Evolutionary conservation across 2,888 invertebrate genomes (phyloP), one percentile per base, ranked within the genome.

Genomic region (Drosophila falleni): DNA sequence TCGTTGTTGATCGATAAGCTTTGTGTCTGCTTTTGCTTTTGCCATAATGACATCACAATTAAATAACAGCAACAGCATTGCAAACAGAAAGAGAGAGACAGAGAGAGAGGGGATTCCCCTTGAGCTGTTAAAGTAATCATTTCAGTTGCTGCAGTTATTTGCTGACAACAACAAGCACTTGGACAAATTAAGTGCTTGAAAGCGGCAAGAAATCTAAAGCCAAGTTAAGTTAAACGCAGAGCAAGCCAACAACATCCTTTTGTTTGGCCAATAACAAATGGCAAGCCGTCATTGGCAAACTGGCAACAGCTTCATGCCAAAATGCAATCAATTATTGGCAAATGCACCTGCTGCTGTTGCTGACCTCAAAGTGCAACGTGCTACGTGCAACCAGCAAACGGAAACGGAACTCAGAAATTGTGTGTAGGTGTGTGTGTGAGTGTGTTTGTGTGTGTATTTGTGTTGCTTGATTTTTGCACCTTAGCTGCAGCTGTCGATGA

Each of bases 251-350:
- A 44, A 61, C 44, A 66, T 37, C 19, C 67, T 51, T 58, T 60
- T 72, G 55, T 63, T 41, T 39, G 44, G 23, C 39, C 65, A 71
- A 80, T 68, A 82, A 83, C 67, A 81, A 86, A 81, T 83, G 80
- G 64, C 72, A 59, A 46, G 23, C 23, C 53, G 60, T 41, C 42
- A 42, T n/a, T 58, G 54, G 56, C 42, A 39, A 53, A 62, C 39
- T 71, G 80, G 71, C 66, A 70, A 72, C 80, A 76, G 82, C 85
- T 89, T 63, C 83, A 85, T 81, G 84, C 67, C 78, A 74, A 81
- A 87, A 80, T 78, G 84, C 78, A 87, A 85, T 85, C 81, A 84
- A 84, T 81, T 86, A 84, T 78, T 81, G 87, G 78, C 64, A 84
- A 84, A 78, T 82, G 82, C 74, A 72, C 67, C 72, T 77, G 81